Evolutionary conservation across 2,888 invertebrate genomes (phyloP).

Genomic region (Perithous albicinctus): DNA sequence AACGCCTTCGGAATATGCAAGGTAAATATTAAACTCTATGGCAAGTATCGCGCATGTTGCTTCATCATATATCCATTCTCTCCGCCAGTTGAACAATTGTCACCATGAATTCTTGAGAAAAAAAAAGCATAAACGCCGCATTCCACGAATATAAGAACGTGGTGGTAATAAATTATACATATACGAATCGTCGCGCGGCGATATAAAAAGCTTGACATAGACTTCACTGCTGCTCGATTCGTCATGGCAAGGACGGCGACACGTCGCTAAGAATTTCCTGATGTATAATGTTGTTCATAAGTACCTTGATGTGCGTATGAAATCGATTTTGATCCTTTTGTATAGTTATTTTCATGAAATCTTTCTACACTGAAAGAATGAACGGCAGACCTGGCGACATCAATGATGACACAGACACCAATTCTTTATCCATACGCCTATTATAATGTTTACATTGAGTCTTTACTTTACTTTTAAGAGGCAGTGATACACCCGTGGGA

Average conservation of each 20-base stretch:
- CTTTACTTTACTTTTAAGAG: too few relatives aligned
- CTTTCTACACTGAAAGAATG: too few relatives aligned
- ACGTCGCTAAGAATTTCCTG: conserved; percentile 5
- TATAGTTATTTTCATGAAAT: neutral
- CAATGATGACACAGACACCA: too few relatives aligned
- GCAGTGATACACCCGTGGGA: too few relatives aligned
- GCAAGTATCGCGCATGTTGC: conserved; percentile 6
- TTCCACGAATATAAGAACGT: conserved; percentile 50
- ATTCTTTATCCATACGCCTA: too few relatives aligned
- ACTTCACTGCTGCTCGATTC: conserved; percentile 37
- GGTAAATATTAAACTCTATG: neutral
- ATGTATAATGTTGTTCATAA: neutral
- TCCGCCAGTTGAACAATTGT: conserved; percentile 1
- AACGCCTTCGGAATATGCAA: neutral
- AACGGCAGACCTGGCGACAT: too few relatives aligned
- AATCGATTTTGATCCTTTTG: neutral
- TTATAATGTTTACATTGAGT: too few relatives aligned
- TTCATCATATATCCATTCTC: conserved; percentile 9
- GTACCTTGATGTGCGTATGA: neutral
- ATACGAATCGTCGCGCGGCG: conserved; percentile 2
- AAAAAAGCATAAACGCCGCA: conserved; percentile 48
- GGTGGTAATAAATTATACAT: conserved; percentile 50
- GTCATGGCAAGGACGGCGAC: conserved; percentile 23
- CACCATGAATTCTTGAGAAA: conserved; percentile 25
- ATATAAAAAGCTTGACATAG: conserved; percentile 30